Evolutionary conservation across 2,113 vertebrate species (phyloP).

Genomic region (Engraulis encrasicolus): DNA sequence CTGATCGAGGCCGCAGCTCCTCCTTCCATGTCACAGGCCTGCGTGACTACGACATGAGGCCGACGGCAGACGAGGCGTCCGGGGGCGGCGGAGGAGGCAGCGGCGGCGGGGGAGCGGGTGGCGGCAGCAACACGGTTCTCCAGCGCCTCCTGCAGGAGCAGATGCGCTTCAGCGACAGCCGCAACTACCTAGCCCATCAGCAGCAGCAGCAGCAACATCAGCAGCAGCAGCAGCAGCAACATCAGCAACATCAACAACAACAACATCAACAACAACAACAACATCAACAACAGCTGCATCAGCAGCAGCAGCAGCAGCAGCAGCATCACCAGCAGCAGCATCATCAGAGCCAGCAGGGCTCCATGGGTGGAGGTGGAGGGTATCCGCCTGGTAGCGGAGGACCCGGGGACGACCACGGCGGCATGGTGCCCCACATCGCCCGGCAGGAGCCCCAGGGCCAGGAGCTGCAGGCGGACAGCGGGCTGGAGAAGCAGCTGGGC

Average conservation of each 20-base stretch:
- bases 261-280: conserved; percentile 73
- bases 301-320: too few species aligned
- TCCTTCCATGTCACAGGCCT: conserved; percentile 82
- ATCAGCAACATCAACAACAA: conserved; percentile 63
- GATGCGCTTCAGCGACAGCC: conserved; percentile 90
- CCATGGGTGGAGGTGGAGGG: conserved; percentile 75
- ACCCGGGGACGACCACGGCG: conserved; percentile 85
- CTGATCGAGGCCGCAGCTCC: conserved; percentile 78
- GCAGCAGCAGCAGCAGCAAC: conserved; percentile 75
- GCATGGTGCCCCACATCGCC: conserved; percentile 88
- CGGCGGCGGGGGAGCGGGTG: conserved; percentile 73
- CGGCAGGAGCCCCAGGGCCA: conserved; percentile 98
- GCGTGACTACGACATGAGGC: conserved; percentile 90
- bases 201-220: conserved; percentile 71
- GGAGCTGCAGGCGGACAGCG: conserved; percentile 92
- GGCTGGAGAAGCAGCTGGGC: conserved; percentile 90
- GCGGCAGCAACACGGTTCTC: conserved; percentile 84
- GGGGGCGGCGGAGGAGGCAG: conserved; percentile 78
- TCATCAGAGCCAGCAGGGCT: conserved; percentile 81
- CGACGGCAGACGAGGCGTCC: conserved; percentile 86
- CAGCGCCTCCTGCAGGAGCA: conserved; percentile 98
- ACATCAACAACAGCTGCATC: conserved; percentile 70
- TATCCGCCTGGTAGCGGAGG: conserved; percentile 64
- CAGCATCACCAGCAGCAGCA: conserved; percentile 39
- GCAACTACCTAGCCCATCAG: conserved; percentile 90